A percentile compares a stretch with the other conserved stretches of the same genome.
These are phyloP conservation scores for Narcine bancroftii DNA, from an alignment of 2,113 vertebrate genomes.

Conservation along the genomic window DNA sequence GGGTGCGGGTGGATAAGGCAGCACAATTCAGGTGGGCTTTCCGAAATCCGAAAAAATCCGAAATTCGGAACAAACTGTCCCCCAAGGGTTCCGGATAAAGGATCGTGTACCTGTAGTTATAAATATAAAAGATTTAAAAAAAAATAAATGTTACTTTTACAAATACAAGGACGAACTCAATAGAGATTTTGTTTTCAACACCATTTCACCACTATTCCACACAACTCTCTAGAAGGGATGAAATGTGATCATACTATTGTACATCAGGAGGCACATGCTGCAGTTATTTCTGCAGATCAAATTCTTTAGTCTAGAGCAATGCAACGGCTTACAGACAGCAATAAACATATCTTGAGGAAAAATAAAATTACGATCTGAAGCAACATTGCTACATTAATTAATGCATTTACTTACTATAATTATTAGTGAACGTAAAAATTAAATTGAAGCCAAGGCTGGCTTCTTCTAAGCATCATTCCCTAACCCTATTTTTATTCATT, in stretches of 20 bases:
- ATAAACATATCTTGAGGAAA: too few relatives aligned
- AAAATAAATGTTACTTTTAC: not conserved
- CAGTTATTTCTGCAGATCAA: not conserved
- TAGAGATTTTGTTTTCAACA: not conserved
- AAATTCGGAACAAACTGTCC: too few relatives aligned
- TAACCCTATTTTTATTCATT: not conserved
- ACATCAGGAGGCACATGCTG: constrained; percentile 12
- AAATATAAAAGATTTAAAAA: not conserved
- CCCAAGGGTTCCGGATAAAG: too few relatives aligned
- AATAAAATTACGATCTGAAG: not conserved
- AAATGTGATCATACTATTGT: not conserved
- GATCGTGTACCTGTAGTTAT: not conserved
- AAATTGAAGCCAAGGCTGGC: not conserved
- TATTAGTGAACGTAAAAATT: not conserved
- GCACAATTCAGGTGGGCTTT: too few relatives aligned
- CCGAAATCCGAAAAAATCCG: too few relatives aligned
- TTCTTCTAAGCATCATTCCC: not conserved
- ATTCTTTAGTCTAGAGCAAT: not conserved
- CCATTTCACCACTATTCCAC: not conserved
- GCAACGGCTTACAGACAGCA: not conserved
- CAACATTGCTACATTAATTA: not conserved
- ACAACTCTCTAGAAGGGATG: not conserved
- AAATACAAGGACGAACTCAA: not conserved
- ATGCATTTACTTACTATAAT: not conserved
- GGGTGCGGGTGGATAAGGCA: too few relatives aligned